These are phyloP conservation scores for Gallinago media DNA, from an alignment of 2,113 vertebrate species.

Conservation along the genomic window DNA sequence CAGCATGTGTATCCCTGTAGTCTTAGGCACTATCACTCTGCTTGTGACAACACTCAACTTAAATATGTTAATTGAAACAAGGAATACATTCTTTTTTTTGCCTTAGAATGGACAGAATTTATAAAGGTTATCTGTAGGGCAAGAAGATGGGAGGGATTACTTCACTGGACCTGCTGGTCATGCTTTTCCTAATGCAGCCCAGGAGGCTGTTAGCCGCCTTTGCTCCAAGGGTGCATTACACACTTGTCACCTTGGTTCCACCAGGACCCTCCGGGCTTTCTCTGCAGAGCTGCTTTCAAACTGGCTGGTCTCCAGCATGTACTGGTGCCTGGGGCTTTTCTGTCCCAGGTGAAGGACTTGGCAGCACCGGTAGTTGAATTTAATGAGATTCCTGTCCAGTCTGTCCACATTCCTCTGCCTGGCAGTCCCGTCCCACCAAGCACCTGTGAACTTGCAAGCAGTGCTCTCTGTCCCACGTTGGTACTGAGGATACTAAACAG, in stretches of 20 bases:
- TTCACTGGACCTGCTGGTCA: no score
- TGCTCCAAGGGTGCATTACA: neutral
- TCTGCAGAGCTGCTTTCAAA: neutral
- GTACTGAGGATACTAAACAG: neutral
- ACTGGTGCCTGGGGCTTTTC: neutral
- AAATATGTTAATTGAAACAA: neutral
- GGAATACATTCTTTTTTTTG: neutral
- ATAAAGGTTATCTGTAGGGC: neutral
- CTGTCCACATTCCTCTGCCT: neutral
- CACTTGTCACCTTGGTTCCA: neutral
- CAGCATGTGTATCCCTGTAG: neutral
- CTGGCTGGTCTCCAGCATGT: neutral
- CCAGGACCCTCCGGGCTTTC: neutral
- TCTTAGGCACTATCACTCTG: neutral
- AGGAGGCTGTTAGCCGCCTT: no score
- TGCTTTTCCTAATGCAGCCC: no score
- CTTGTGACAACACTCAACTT: neutral
- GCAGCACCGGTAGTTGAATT: neutral
- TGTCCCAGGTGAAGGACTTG: accelerated
- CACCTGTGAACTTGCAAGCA: neutral
- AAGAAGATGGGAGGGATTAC: no score
- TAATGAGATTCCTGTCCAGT: neutral
- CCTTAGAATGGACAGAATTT: neutral
- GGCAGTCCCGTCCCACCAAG: neutral
- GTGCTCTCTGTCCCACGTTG: neutral